Conservation (phyloP, 1,140 invertebrate species). For the Aphaenogaster ashmeadi region DNA sequence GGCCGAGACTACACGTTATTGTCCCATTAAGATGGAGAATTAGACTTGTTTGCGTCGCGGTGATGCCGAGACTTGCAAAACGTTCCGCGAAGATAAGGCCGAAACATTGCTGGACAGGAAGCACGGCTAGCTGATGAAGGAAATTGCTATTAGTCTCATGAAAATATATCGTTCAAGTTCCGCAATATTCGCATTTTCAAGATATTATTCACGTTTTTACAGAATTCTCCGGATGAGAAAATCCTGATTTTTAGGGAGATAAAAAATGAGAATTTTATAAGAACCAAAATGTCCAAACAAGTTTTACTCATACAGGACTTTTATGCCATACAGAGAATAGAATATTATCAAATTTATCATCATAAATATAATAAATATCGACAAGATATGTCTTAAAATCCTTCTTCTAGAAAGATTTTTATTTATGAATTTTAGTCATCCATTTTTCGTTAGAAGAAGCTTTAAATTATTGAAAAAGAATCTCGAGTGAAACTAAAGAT, state of each 20-base stretch:
- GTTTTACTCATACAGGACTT: background rate
- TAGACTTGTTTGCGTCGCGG: constrained; percentile 87
- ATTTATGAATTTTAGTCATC: background rate
- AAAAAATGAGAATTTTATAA: constrained; percentile 10
- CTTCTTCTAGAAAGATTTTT: background rate
- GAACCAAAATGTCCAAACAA: background rate
- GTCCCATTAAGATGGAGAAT: constrained; percentile 90
- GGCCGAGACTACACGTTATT: constrained; percentile 85
- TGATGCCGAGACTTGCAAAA: constrained; percentile 88
- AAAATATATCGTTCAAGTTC: background rate
- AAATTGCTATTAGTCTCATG: background rate
- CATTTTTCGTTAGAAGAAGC: background rate
- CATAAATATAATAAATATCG: background rate
- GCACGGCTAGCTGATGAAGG: constrained; percentile 87
- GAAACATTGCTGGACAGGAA: constrained; percentile 89
- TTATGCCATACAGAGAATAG: background rate
- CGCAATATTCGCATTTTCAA: background rate
- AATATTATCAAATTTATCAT: background rate
- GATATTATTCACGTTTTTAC: background rate
- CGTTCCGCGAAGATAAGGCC: constrained; percentile 90
- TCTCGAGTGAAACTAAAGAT: background rate
- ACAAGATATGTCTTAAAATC: background rate
- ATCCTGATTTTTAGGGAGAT: background rate
- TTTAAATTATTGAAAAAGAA: background rate
- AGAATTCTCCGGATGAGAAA: background rate